Conservation (phyloP, 2,797 vertebrate species). For the Prionace glauca region DNA sequence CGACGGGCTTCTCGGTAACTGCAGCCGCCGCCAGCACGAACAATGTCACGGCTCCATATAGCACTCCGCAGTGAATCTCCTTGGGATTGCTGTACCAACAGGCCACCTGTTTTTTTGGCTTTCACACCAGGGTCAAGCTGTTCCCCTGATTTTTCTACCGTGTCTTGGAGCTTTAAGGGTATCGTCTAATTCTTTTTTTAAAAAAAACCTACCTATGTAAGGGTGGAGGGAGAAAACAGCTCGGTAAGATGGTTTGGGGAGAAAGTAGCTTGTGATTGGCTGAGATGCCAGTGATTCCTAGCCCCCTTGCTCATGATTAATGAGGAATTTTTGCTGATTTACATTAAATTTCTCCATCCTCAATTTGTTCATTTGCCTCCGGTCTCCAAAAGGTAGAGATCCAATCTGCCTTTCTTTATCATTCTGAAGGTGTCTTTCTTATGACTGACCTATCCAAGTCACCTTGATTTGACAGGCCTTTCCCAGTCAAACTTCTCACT, state of each 20-base stretch:
- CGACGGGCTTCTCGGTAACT: constrained; percentile 79
- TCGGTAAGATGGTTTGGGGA: background rate
- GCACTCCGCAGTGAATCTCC: constrained; percentile 73
- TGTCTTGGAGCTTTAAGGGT: background rate
- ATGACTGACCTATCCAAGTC: background rate
- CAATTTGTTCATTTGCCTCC: background rate
- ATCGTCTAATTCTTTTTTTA: background rate
- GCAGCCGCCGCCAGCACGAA: constrained; percentile 90
- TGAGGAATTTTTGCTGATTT: background rate
- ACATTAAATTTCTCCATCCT: background rate
- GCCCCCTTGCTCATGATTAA: background rate
- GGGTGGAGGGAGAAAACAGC: background rate
- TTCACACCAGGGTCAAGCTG: constrained; percentile 43
- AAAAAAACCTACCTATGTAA: background rate
- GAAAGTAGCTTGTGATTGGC: background rate
- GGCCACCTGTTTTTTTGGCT: constrained; percentile 47
- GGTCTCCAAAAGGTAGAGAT: background rate
- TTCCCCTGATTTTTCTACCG: background rate
- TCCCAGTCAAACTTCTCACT: background rate
- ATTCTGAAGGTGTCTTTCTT: background rate
- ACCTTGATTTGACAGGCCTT: background rate
- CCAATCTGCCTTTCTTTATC: background rate
- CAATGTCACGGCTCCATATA: constrained; percentile 76
- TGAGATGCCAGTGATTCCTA: constrained; percentile 5
- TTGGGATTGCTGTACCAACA: constrained; percentile 38